phyloP scores from a whole-genome alignment of 2,113 vertebrate species.

The Periophthalmus modestus region DNA sequence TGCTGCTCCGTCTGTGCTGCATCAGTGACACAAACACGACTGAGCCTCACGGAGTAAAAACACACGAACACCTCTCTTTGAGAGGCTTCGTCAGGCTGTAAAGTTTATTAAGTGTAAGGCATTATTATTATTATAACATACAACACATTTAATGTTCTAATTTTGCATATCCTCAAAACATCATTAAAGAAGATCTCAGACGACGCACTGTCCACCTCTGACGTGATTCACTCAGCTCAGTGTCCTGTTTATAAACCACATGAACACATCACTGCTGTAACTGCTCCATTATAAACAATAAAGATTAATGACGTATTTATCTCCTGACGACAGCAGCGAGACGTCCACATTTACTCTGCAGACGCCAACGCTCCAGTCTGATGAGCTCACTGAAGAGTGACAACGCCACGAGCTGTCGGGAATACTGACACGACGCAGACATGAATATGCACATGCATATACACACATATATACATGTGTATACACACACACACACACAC shows the following conservation, averaged over 20 bases:
- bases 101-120: no score
- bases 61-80: no score
- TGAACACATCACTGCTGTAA: conserved; percentile 52
- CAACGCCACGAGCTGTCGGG: conserved; percentile 39
- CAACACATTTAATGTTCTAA: no score
- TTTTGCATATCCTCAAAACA: background rate
- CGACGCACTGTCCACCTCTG: background rate
- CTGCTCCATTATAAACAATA: conserved; percentile 54
- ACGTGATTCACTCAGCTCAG: conserved; percentile 1
- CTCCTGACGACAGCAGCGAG: conserved; percentile 46
- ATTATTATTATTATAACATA: no score
- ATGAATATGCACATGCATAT: conserved; percentile 2
- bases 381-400: conserved; percentile 50
- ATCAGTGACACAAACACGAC: background rate
- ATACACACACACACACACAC: no score
- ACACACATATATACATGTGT: no score
- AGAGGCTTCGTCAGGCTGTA: no score
- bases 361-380: conserved; percentile 39
- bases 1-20: conserved; percentile 38
- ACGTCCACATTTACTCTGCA: conserved; percentile 37
- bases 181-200: background rate
- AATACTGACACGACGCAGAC: conserved; percentile 32
- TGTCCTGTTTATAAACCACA: conserved; percentile 39
- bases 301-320: conserved; percentile 69
- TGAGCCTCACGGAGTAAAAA: no score